Conservation (phyloP, 2,888 invertebrate species). For the Drosophila lutescens region DNA sequence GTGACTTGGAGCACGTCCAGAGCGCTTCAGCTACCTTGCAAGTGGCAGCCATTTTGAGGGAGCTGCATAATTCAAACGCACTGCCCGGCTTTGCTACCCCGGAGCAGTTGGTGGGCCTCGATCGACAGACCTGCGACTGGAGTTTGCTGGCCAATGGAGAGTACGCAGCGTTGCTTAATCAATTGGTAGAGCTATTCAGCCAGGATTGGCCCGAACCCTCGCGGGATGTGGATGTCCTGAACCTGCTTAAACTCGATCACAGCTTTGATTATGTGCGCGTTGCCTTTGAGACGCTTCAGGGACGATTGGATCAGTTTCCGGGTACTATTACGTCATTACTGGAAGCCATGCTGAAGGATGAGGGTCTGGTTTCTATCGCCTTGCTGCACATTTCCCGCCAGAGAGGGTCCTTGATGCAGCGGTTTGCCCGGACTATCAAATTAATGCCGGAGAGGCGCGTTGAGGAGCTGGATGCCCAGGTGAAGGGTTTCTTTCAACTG, state of each 20-base stretch:
- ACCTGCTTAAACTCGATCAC: conserved; percentile 80
- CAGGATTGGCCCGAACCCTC: conserved; percentile 86
- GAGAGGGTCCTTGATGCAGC: conserved; percentile 52
- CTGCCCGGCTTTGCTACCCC: conserved; percentile 86
- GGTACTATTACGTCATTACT: conserved; percentile 57
- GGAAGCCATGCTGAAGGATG: conserved; percentile 68
- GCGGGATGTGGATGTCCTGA: conserved; percentile 57
- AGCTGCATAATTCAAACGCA: conserved; percentile 72
- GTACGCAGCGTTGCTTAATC: conserved; percentile 86
- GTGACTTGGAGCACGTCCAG: conserved; percentile 73
- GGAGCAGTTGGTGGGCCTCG: conserved; percentile 87
- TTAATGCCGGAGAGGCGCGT: conserved; percentile 57
- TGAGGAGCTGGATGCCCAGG: conserved; percentile 78
- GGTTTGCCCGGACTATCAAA: conserved; percentile 64
- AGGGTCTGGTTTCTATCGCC: conserved; percentile 65
- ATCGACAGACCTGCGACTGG: conserved; percentile 83
- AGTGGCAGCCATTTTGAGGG: conserved; percentile 77
- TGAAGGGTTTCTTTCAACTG: conserved; percentile 87
- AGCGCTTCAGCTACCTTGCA: conserved; percentile 81
- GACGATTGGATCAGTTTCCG: conserved; percentile 55
- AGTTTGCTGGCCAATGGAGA: conserved; percentile 83
- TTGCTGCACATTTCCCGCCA: conserved; percentile 72
- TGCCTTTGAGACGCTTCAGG: conserved; percentile 65
- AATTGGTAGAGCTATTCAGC: conserved; percentile 85
- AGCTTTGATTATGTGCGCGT: conserved; percentile 75